Evolutionary conservation across 1,140 invertebrate species (phyloP).

Genomic region (Penaeus indicus): DNA sequence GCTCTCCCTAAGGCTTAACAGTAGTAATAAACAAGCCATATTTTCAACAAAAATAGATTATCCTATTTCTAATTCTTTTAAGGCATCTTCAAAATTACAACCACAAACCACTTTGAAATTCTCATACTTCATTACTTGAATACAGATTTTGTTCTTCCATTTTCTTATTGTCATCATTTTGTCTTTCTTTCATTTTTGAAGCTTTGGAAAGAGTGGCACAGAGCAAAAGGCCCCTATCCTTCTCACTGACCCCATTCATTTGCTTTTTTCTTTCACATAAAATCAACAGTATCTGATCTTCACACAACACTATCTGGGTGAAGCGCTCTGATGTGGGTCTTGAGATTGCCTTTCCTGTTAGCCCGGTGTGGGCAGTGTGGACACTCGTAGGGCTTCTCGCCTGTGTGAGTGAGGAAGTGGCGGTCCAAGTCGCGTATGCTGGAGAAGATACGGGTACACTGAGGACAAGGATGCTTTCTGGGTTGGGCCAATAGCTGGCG

Average conservation of each 20-base stretch:
- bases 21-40: conserved; percentile 15
- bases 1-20: neutral
- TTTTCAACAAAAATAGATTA: too few relatives aligned
- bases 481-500: conserved; percentile 42
- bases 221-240: too few relatives aligned
- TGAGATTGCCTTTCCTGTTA: conserved; percentile 66
- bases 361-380: conserved; percentile 70
- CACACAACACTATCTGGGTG: conserved; percentile 58
- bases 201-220: too few relatives aligned
- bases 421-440: conserved; percentile 61
- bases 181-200: too few relatives aligned
- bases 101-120: too few relatives aligned
- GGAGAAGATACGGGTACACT: conserved; percentile 60
- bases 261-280: conserved; percentile 7
- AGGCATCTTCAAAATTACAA: too few relatives aligned
- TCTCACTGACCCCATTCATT: too few relatives aligned
- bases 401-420: conserved; percentile 70
- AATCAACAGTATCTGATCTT: conserved; percentile 11
- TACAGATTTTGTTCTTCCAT: too few relatives aligned
- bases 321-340: conserved; percentile 62
- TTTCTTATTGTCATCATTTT: too few relatives aligned
- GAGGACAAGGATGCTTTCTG: conserved; percentile 55
- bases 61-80: too few relatives aligned
- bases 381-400: conserved; percentile 74
- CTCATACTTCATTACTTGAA: too few relatives aligned